These are phyloP conservation scores for Tauraco hartlaubi DNA, from an alignment of 2,797 vertebrate genomes.

Conservation along the genomic window DNA sequence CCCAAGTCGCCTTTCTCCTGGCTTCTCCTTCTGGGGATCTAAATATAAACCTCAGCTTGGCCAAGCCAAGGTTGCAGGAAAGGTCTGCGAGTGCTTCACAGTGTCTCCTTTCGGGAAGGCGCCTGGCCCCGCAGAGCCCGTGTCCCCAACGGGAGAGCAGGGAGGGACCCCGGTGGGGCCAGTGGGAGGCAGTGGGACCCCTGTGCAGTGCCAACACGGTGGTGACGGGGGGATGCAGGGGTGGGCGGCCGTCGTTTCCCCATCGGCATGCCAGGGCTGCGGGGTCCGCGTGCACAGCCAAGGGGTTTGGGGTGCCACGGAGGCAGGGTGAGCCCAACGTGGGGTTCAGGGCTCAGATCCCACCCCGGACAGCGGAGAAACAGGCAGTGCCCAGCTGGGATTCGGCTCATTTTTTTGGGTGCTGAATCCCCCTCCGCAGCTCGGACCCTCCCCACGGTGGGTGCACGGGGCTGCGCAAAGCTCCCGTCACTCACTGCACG, in stretches of 20 bases:
- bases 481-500: fast-evolving
- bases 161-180: background rate
- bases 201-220: fast-evolving
- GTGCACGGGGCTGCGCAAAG: background rate
- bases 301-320: fast-evolving
- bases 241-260: background rate
- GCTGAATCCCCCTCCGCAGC: fast-evolving
- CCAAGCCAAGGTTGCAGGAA: slow-evolving; percentile 64
- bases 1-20: slow-evolving; percentile 50
- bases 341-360: background rate
- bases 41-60: slow-evolving; percentile 69
- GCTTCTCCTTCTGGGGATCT: slow-evolving; percentile 47
- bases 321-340: background rate
- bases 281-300: fast-evolving
- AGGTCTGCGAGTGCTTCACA: slow-evolving; percentile 10
- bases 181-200: background rate
- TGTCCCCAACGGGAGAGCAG: fast-evolving
- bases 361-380: fast-evolving
- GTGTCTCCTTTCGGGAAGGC: slow-evolving; percentile 9
- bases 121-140: background rate
- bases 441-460: background rate
- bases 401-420: background rate
- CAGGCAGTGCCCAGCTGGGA: too few species aligned
- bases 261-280: fast-evolving
- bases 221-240: background rate